Conservation (phyloP, 2,113 vertebrate species). For the Chlorocebus sabaeus region DNA sequence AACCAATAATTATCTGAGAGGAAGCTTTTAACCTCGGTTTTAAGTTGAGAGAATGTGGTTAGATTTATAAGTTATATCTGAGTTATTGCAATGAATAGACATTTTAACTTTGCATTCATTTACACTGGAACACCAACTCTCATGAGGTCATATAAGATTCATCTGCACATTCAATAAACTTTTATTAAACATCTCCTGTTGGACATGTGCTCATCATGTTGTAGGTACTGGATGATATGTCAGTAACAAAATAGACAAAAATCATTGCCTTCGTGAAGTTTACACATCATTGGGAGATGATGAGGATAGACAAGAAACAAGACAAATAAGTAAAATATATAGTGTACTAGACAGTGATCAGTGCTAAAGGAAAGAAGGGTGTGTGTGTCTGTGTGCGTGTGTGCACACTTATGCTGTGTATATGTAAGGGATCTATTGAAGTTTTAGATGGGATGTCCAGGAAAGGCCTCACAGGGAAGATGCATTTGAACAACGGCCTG, state of each 20-base stretch:
- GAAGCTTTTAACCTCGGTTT: not conserved
- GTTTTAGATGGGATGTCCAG: not conserved
- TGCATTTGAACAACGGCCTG: not conserved
- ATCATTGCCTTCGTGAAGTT: not conserved
- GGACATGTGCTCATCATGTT: not conserved
- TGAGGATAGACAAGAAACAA: not conserved
- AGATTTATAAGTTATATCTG: constrained; percentile 6
- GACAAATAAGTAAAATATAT: not conserved
- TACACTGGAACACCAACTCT: not conserved
- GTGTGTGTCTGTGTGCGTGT: not conserved
- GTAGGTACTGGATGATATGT: not conserved
- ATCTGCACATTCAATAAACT: not conserved
- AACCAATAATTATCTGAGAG: not conserved
- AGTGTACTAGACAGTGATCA: not conserved
- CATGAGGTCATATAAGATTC: not conserved
- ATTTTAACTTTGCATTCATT: not conserved
- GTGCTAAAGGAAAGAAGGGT: not conserved
- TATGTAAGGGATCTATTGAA: not conserved
- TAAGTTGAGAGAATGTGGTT: not conserved
- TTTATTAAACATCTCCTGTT: not conserved
- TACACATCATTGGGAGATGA: not conserved
- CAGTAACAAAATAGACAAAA: not conserved
- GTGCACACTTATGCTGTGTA: no score
- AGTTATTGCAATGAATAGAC: not conserved
- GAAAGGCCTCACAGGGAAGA: not conserved